Conservation (phyloP, 1,140 invertebrate genomes). For the Berghia stephanieae region DNA sequence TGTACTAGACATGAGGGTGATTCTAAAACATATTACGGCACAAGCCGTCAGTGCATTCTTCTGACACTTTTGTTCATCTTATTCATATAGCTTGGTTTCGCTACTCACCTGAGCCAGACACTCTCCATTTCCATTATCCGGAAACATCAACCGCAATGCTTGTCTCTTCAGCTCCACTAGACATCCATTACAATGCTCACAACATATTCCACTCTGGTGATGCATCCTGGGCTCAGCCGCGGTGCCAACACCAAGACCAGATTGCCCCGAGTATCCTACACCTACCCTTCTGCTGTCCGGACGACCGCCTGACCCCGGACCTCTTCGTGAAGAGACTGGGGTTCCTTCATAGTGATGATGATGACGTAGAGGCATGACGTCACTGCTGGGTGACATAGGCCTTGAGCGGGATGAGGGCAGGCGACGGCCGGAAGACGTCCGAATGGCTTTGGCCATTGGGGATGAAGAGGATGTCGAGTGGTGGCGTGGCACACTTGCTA, state of each 20-base stretch:
- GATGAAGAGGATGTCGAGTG: not conserved
- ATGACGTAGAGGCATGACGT: slow-evolving; percentile 25
- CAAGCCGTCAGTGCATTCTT: no score
- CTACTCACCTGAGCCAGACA: slow-evolving; percentile 37
- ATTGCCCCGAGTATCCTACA: slow-evolving; percentile 27
- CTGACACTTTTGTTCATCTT: no score
- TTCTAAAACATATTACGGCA: not conserved
- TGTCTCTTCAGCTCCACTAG: slow-evolving; percentile 42
- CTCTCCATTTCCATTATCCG: slow-evolving; percentile 31
- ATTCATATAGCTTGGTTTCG: no score
- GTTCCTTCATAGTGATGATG: no score
- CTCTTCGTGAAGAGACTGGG: no score
- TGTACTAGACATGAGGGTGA: not conserved
- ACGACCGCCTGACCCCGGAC: slow-evolving; percentile 71
- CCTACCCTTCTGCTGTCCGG: slow-evolving; percentile 73
- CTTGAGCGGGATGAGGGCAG: slow-evolving; percentile 1
- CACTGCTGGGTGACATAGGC: slow-evolving; percentile 69
- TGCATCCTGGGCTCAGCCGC: slow-evolving; percentile 29
- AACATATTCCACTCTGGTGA: slow-evolving; percentile 34
- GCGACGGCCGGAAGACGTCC: slow-evolving; percentile 17
- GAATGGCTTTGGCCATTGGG: slow-evolving; percentile 22
- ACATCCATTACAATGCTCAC: slow-evolving; percentile 42
- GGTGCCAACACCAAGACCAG: slow-evolving; percentile 14
- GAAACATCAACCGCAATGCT: slow-evolving; percentile 42
- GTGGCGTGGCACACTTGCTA: not conserved